Evolutionary conservation across 1,140 invertebrate species (phyloP), one percentile per base, ranked within the genome.

Genomic region (Nylanderia fulva): DNA sequence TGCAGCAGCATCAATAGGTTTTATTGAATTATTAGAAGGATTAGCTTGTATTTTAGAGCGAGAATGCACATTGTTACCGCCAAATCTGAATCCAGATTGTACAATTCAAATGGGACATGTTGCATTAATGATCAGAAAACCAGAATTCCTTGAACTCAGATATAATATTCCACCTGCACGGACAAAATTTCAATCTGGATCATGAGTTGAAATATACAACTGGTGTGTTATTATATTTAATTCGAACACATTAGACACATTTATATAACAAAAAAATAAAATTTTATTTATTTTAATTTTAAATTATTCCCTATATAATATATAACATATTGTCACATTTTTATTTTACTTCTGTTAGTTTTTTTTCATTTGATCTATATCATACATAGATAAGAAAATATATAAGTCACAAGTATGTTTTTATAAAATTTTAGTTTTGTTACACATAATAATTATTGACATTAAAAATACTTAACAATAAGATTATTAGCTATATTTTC

Each of bases 71-170:
- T 93, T 98, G 58, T 95, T 99, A 76, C 97, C 98, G 0, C 96
- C 97, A 3, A 96, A 96, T 83, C 96, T 98, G 27, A 97, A 98
- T 93, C 97, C 97, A 0, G 98, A 99, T 91, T 98, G 98, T 92
- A 97, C 98, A 1, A 92, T 99, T 48, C 98, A 99, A 93, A 96
- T 99, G 84, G 97, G 98, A 21, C 98, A 99, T 94, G 98, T 98
- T 18, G 97, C 98, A 9, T 96, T 96, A 66, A 96, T 96, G 88
- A 94, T 98, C 18, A 94, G 96, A 54, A 96, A 96, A 91, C 95
- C 95, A 1, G 95, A 96, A 90, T 96, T 95, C 24, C 94, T 95
- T 80, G 97, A 97, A 91, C 93, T 96, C 11, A 96, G 96, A 91
- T 96, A 96, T 83, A 96, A 95, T 88, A 96, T 97, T 84, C 94